Percentiles rank a stretch among this genome's conserved stretches.
Conservation (phyloP, 2,113 vertebrate species). For the Rhinogobius similis region DNA sequence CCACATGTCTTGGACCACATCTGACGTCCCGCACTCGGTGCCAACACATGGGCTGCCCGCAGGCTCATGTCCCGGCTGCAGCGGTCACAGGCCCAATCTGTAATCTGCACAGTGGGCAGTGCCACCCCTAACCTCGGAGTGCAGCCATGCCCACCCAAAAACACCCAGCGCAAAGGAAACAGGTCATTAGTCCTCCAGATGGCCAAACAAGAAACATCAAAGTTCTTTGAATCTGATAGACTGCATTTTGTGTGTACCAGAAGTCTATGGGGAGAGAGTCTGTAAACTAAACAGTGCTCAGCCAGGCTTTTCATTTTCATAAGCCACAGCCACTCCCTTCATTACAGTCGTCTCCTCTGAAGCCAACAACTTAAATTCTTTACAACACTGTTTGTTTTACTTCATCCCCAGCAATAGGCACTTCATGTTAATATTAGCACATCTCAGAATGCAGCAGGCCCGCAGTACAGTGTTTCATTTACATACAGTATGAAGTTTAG, state of each 20-base stretch:
- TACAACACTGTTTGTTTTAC: slow-evolving; percentile 30
- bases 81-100: slow-evolving; percentile 59
- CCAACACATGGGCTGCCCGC: slow-evolving; percentile 70
- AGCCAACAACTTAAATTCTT: slow-evolving; percentile 36
- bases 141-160: slow-evolving; percentile 60
- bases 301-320: slow-evolving; percentile 63
- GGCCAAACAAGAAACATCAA: slow-evolving; percentile 63
- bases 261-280: slow-evolving; percentile 33
- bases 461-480: slow-evolving; percentile 12
- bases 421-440: slow-evolving; percentile 41
- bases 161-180: slow-evolving; percentile 55
- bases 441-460: slow-evolving; percentile 15
- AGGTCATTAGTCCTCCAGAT: slow-evolving; percentile 63
- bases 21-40: slow-evolving; percentile 59
- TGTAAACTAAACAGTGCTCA: slow-evolving; percentile 55
- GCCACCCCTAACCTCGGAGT: slow-evolving; percentile 56
- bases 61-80: slow-evolving; percentile 64
- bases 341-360: slow-evolving; percentile 32
- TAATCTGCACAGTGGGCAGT: slow-evolving; percentile 64
- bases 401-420: slow-evolving; percentile 22
- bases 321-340: slow-evolving; percentile 57
- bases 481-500: neutral
- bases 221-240: slow-evolving; percentile 63
- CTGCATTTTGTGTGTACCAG: slow-evolving; percentile 42
- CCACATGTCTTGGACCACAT: slow-evolving; percentile 77